Base-by-base conservation (phyloP, 2,888 invertebrate species). In the Andrena flavipes region DNA sequence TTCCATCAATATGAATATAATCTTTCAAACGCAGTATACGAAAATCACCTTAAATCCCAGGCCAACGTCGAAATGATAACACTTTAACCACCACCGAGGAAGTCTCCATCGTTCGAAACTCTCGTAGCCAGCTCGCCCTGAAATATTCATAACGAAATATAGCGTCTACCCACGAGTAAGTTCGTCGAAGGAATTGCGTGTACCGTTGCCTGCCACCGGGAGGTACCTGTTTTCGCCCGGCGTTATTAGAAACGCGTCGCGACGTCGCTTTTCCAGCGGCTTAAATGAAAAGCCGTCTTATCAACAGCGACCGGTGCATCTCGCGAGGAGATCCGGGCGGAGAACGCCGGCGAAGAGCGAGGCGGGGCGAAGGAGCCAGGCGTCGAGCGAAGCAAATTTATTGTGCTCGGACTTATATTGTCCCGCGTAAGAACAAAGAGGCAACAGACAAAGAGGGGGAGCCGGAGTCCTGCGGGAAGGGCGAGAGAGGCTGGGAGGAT, bases 331-430 rank as follows among this genome's bases (percentile, higher is more conserved):
- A 71, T 72, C 71, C 72, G 63, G 63, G 56, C 64, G 65, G 72
- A 73, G 65, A 73, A 56, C 29, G 51, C 48, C 42, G 69, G 62
- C 64, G 16, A 64, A 42, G 65, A 62, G 42, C 33, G 23, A 8
- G 51, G 59, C 64, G 64, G 49, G 29, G 26, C 72, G 54, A 60
- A 48, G 70, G 20, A 78, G 54, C 54, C 35, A 49, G 68, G 48
- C 51, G 63, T 42, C 48, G 71, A 49, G 71, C 65, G 73, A 77
- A 77, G 80, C 76, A 79, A 87, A 87, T 85, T 86, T 87, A 86
- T 85, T 75, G 73, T 80, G 51, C 77, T 76, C 70, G 67, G 74
- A 83, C 65, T 85, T 74, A 82, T 84, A 87, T 88, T 85, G 75
- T 86, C 48, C 56, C 63, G 59, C 65, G 64, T 65, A 83, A 85